Evolutionary conservation across 37 sponge, comb jelly and placozoan species (phyloP), one percentile per base, ranked within the genome.

Genomic region (Petrosia ficiformis): DNA sequence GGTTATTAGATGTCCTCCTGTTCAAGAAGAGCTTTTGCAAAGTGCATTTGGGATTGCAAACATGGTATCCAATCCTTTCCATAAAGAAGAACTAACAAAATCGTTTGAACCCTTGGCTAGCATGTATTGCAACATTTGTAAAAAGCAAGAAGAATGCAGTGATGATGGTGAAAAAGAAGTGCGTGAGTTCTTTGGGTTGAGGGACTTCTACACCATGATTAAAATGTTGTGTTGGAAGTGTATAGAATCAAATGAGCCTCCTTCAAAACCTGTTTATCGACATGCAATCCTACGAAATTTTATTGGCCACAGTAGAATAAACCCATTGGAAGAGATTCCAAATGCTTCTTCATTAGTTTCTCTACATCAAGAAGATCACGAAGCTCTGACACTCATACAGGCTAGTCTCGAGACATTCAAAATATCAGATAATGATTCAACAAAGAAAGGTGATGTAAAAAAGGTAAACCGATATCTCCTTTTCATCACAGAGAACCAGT

Each of bases 141-240:
- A 60, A 1, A 68, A 59, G 42, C 63, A 61, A 61, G 40, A 80
- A 39, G 77, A 80, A 29, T n/a, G n/a, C n/a, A 84, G 80, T 31
- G 54, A 48, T 19, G 14, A 14, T 14, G 94, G 92, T 3, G 80
- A 93, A 1, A 38, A 94, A 57, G 63, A 61, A 26, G 28, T 22
- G 11, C 14, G 63, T n/a, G 63, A 61, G n/a, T 61, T 61, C 63
- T 96, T 95, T 87, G 99, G 99, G 2, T 80, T 98, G 10, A 52
- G 99, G 66, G 99, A 98, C 56, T 98, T 94, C 68, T 98, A 94
- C 67, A 92, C 96, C 71, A 72, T 96, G 64, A 86, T 96, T 25
- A 96, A 96, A 76, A 92, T 96, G 96, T 74, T 96, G 11, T 92
- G 85, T 68, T 92, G 79, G 69, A 74, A 89, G 75, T 80, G 89